Evolutionary conservation across 2,888 invertebrate genomes (phyloP), one percentile per base, ranked within the genome.

Genomic region (Hedychridium roseum): DNA sequence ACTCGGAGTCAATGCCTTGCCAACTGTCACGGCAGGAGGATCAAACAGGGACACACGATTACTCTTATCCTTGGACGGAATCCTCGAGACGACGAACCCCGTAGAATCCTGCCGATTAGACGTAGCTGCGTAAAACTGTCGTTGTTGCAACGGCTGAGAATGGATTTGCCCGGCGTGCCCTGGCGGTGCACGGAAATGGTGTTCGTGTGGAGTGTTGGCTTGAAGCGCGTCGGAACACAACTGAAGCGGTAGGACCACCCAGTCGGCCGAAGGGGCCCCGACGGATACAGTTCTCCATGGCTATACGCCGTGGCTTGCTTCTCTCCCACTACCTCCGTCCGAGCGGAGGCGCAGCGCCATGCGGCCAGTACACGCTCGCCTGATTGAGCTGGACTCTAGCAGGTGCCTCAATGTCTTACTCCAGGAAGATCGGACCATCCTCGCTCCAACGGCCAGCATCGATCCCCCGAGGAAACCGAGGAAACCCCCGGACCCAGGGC

Each of bases 201-300:
- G 64, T 71, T 66, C 45, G 37, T 39, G 15, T 61, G 63, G 63
- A 70, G 74, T 76, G 75, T 73, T 73, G 73, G 70, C 76, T 70
- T 71, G 73, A 73, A 70, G 74, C 78, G 77, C 77, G 78, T 75
- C 77, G 73, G 72, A 74, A 74, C 72, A 75, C 76, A 78, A 78
- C 78, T 78, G 77, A 78, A 73, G 76, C 76, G 70, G 77, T 76
- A 73, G 78, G 78, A 78, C 78, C 78, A 78, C 78, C 78, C 78
- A 78, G 78, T 74, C 78, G 76, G 78, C 56, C 70, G 71, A 66
- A n/a, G n/a, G 71, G 68, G 70, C 64, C 70, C 61, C 64, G 65
- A 57, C 60, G 66, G 69, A 72, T 76, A 76, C 73, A 76, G 71
- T 76, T 70, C n/a, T n/a, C 72, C 66, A 66, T 57, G 64, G 64